A percentile compares a stretch with the other conserved stretches of the same genome.
Evolutionary conservation across 2,113 vertebrate species (phyloP).

Genomic region (Pangasianodon gigas): DNA sequence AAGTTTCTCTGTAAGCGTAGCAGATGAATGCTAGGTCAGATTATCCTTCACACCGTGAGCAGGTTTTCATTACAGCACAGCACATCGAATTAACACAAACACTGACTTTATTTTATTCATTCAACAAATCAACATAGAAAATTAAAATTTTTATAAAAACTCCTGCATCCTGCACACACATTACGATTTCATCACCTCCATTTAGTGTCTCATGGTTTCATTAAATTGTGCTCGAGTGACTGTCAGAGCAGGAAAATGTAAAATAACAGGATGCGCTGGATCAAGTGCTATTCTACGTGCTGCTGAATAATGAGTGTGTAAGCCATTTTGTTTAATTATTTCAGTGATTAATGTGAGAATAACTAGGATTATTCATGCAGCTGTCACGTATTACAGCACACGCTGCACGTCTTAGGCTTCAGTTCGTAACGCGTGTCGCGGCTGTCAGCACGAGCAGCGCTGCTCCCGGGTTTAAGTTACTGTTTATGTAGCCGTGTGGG

Average conservation of each 20-base stretch:
- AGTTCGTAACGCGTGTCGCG: not conserved
- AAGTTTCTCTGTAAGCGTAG: not conserved
- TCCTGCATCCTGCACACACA: not conserved
- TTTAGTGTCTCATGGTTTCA: not conserved
- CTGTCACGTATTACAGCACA: not conserved
- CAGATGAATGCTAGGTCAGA: not conserved
- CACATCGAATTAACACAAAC: not conserved
- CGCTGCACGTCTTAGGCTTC: not conserved
- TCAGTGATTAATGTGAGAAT: not conserved
- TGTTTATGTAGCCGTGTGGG: not conserved
- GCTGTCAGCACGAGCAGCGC: not conserved
- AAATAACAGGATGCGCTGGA: not conserved
- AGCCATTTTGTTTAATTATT: not conserved
- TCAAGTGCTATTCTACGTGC: not conserved
- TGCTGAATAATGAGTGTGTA: not conserved
- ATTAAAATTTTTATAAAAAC: too few relatives aligned
- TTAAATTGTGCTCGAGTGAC: not conserved
- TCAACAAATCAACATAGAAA: not conserved
- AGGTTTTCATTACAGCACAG: not conserved
- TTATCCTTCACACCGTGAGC: not conserved
- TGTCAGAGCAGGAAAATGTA: not conserved
- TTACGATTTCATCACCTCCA: not conserved
- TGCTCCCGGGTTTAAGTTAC: not conserved
- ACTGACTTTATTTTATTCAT: not conserved
- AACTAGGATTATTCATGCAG: not conserved